Evolutionary conservation across 2,888 invertebrate genomes (phyloP).

Genomic region (Serripes groenlandicus): DNA sequence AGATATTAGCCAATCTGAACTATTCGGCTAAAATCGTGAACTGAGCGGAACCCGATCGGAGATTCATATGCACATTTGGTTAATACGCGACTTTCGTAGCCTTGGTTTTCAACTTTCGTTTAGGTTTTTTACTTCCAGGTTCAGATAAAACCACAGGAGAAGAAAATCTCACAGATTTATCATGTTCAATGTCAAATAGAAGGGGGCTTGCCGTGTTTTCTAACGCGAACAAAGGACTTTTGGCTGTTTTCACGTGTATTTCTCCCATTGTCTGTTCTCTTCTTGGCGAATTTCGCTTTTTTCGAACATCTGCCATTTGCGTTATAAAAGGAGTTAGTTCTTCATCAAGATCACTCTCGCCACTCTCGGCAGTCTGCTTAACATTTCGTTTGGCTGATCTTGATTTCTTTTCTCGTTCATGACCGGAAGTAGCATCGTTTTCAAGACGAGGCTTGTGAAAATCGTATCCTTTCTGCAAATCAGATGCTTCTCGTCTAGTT

Average conservation of each 20-base stretch:
- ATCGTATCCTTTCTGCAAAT: slow-evolving; percentile 76
- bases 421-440: slow-evolving; percentile 43
- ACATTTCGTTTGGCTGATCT: slow-evolving; percentile 19
- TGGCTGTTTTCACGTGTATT: slow-evolving; percentile 31
- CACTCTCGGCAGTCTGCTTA: slow-evolving; percentile 31
- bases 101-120: slow-evolving; percentile 23
- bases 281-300: slow-evolving; percentile 14
- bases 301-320: slow-evolving; percentile 70
- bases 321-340: slow-evolving; percentile 72
- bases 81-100: slow-evolving; percentile 26
- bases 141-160: slow-evolving; percentile 47
- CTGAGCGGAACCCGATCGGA: too few relatives aligned
- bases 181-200: not conserved
- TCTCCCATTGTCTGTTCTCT: slow-evolving; percentile 41
- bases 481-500: slow-evolving; percentile 69
- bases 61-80: not conserved
- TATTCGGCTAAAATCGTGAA: too few relatives aligned
- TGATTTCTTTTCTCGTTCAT: slow-evolving; percentile 27
- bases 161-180: slow-evolving; percentile 44
- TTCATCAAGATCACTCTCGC: slow-evolving; percentile 64
- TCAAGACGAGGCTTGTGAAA: slow-evolving; percentile 75
- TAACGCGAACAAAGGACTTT: slow-evolving; percentile 25
- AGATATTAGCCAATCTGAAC: too few relatives aligned
- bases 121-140: slow-evolving; percentile 18
- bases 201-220: slow-evolving; percentile 5